Evolutionary conservation across 2,113 vertebrate species (phyloP), one percentile per base, ranked within the genome.

Genomic region (Oryzias curvinotus): DNA sequence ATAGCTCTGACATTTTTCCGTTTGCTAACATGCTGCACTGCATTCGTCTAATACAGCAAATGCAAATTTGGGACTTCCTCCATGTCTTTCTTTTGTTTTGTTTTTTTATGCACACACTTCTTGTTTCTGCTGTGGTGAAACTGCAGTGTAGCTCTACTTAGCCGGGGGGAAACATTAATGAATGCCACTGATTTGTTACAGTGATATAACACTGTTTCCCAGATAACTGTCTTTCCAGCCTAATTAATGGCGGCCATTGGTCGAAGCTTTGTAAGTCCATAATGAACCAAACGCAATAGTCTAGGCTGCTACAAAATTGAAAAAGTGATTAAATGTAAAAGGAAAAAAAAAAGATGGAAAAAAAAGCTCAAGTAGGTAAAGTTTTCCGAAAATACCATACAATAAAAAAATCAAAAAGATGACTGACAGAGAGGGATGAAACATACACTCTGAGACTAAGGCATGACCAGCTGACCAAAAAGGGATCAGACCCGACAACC

Each of bases 1-100:
- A 78, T 81, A 73, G 73, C 68, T 71, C 14, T 0, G 84, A 83
- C 77, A 78, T 73, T 81, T 80, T 78, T 85, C 80, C 72, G 72
- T 80, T 77, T 72, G 65, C 67, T 70, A 82, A 81, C 80, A 81
- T 78, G 67, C 77, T 81, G 77, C 68, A 23, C 71, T 71, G 77
- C 77, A 68, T 76, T 80, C 78, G 82, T 68, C 80, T 42, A 30
- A 61, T 21, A 43, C 23, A 43, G 41, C n/a, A 17, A 73, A 51
- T 50, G 47, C 3, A 45, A 42, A 42, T 36, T 60, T 54, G 65
- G 77, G 81, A 76, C 70, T 63, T 77, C 73, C 53, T 62, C 42
- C 4, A n/a, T n/a, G n/a, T n/a, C n/a, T n/a, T 64, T 59, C 70
- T 59, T 50, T 15, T 28, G 1, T 28, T 30, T 30, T 8, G 7